Evolutionary conservation across 2,797 vertebrate genomes (phyloP), one percentile per base, ranked within the genome.

Genomic region (Catostomus latipinnis): DNA sequence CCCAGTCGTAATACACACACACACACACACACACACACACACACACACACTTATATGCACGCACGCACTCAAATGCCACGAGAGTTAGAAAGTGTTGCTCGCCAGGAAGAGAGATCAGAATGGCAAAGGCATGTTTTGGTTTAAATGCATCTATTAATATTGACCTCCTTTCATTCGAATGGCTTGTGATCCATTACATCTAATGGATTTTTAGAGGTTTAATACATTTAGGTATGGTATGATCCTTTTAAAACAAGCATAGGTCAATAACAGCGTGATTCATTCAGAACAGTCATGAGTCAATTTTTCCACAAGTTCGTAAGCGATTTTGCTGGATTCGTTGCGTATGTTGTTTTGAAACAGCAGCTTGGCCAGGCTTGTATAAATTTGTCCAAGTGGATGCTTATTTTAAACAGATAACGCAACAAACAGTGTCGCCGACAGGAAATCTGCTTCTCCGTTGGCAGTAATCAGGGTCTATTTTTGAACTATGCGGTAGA

Each of bases 401-500:
- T 61, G 49, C 63, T 63, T 78, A 18, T 78, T 78, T 78, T 12
- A 0, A 62, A 78, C 48, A 43, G 53, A 56, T 50, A 14, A 13
- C 2, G 48, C 50, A 54, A 71, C 53, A 48, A 76, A 57, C 52
- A 4, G 22, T 9, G 43, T 46, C 34, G 43, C 16, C 63, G 22
- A 56, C 57, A 71, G 49, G 49, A 62, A 71, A 52, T 61, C 7
- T 71, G 14, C 58, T 78, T 78, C 58, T 16, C 57, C 48, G 52
- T 45, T 63, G 68, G 68, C 8, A 11, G 68, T 71, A 71, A 78
- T 71, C 58, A 56, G 4, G 1, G 76, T 71, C 68, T 78, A 71
- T 78, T 78, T 78, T 78, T 71, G 62, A 57, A 67, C 62, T 46
- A 46, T 65, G 56, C 66, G 53, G 67, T 62, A 16, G 76, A 65